Conservation (phyloP, 2,888 invertebrate genomes). For the Helicoverpa assulta region DNA sequence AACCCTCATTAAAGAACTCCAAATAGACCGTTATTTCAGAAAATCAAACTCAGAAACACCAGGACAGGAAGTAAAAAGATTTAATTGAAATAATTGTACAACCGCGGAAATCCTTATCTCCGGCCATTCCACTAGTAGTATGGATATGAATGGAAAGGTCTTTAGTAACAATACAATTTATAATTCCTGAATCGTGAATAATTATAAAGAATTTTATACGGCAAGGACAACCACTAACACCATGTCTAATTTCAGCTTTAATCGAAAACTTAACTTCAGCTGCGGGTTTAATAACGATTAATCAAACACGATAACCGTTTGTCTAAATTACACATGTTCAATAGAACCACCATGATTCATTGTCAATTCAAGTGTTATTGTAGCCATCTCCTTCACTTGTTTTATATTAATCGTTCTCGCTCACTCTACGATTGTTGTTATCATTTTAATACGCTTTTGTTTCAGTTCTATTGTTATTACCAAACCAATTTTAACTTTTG, state of each 20-base stretch:
- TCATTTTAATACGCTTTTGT: constrained; percentile 67
- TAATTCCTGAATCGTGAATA: constrained; percentile 38
- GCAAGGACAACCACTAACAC: constrained; percentile 44
- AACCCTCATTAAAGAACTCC: too few relatives aligned
- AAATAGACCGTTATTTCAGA: neutral
- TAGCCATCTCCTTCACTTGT: constrained; percentile 63
- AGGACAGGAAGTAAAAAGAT: neutral
- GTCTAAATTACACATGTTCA: constrained; percentile 65
- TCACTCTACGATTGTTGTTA: constrained; percentile 68
- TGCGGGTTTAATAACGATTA: constrained; percentile 35
- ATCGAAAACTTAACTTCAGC: constrained; percentile 32
- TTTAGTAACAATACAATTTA: constrained; percentile 27
- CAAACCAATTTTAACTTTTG: constrained; percentile 24
- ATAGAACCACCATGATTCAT: constrained; percentile 73
- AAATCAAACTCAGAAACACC: neutral
- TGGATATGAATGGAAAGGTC: constrained; percentile 24
- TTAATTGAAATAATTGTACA: neutral
- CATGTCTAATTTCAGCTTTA: constrained; percentile 36
- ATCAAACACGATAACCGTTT: constrained; percentile 50
- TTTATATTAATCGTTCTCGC: constrained; percentile 66
- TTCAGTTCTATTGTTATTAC: constrained; percentile 53
- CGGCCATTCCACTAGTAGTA: neutral
- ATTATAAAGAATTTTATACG: constrained; percentile 43
- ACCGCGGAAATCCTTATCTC: neutral
- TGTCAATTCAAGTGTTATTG: constrained; percentile 80